Conservation (phyloP, 2,888 invertebrate genomes). For the Hemicrepidius hirtus region DNA sequence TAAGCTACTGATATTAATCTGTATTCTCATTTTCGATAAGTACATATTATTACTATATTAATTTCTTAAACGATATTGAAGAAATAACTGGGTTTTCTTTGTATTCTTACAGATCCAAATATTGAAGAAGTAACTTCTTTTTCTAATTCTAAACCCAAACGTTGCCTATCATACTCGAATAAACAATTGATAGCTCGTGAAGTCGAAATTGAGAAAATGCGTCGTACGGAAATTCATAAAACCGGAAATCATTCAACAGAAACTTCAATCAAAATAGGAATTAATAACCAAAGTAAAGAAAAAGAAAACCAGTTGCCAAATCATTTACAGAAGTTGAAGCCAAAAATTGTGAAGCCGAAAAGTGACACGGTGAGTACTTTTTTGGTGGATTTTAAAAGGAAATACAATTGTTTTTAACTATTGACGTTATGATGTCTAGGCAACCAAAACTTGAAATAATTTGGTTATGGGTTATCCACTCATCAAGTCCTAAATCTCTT, state of each 20-base stretch:
- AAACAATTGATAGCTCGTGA: constrained; percentile 89
- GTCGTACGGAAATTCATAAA: constrained; percentile 70
- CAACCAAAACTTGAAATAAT: too few relatives aligned
- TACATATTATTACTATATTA: too few relatives aligned
- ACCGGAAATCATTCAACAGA: constrained; percentile 51
- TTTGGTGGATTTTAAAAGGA: not conserved
- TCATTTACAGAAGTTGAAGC: constrained; percentile 81
- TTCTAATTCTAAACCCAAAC: constrained; percentile 56
- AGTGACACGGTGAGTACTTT: constrained; percentile 57
- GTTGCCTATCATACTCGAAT: constrained; percentile 78
- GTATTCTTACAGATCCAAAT: constrained; percentile 82
- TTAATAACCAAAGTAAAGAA: constrained; percentile 1
- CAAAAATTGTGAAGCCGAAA: constrained; percentile 73
- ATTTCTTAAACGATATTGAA: too few relatives aligned
- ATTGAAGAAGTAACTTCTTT: constrained; percentile 80
- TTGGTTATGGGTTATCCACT: too few relatives aligned
- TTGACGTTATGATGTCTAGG: too few relatives aligned
- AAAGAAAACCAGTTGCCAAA: constrained; percentile 75
- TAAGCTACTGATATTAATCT: too few relatives aligned
- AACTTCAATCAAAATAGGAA: not conserved
- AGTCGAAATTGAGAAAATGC: constrained; percentile 86
- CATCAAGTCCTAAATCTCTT: too few relatives aligned
- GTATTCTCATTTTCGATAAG: too few relatives aligned
- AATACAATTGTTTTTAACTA: too few relatives aligned
- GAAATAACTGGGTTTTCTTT: too few relatives aligned